A percentile compares a stretch with the other conserved stretches of the same genome.
These are phyloP conservation scores for Brachypodius melanocephalos DNA, from an alignment of 2,113 vertebrate genomes.

Conservation along the genomic window DNA sequence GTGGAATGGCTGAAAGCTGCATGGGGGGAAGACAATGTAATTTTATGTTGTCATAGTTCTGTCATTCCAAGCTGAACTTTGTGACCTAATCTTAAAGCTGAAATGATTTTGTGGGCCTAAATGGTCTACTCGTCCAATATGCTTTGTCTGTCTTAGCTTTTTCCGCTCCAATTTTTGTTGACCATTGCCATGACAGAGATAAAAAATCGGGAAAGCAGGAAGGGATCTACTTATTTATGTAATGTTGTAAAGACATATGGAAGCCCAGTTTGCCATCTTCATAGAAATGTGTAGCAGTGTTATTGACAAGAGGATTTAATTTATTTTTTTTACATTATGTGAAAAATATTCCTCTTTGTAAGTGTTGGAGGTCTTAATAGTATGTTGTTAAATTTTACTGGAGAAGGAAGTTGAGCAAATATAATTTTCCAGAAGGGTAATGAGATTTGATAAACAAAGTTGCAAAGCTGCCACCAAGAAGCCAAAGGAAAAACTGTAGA, in stretches of 20 bases:
- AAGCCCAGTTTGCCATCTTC: not conserved
- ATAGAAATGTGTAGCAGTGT: not conserved
- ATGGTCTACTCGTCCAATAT: not conserved
- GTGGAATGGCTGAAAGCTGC: not conserved
- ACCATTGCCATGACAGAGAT: not conserved
- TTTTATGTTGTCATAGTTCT: not conserved
- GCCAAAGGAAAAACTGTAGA: not conserved
- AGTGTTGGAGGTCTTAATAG: not conserved
- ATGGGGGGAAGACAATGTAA: not conserved
- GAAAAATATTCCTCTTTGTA: not conserved
- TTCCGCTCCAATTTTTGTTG: not conserved
- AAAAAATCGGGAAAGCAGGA: not conserved
- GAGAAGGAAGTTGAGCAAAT: slow-evolving; percentile 8
- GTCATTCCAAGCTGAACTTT: not conserved
- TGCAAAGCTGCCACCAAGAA: slow-evolving; percentile 14
- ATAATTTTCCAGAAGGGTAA: slow-evolving; percentile 30
- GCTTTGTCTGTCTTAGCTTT: not conserved
- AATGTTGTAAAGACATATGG: not conserved
- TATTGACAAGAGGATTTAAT: not conserved
- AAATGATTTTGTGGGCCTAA: not conserved
- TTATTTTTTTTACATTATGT: not conserved
- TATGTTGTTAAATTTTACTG: not conserved
- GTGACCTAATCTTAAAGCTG: not conserved
- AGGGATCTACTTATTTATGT: not conserved
- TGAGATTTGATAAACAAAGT: slow-evolving; percentile 32